Evolutionary conservation across 2,797 vertebrate species (phyloP).

Genomic region (Myoxocephalus aenaeus): DNA sequence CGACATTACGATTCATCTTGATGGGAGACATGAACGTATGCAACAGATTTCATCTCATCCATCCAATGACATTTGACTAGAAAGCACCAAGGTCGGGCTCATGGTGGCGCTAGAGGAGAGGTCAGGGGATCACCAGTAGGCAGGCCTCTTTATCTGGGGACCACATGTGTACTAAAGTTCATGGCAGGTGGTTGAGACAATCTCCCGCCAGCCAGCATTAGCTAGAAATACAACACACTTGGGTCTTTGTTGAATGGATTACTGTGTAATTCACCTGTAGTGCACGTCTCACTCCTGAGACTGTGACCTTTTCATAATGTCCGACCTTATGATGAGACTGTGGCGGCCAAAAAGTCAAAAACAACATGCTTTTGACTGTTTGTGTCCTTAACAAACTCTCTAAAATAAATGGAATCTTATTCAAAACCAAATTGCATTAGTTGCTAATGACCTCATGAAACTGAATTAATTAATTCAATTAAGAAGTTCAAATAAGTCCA

Average conservation of each 20-base stretch:
- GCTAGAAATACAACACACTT: not conserved
- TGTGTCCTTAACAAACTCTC: not conserved
- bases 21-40: not conserved
- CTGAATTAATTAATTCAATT: not conserved
- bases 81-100: not conserved
- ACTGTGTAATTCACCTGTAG: not conserved
- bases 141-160: too few species aligned
- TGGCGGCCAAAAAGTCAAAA: not conserved
- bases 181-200: not conserved
- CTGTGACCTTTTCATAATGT: not conserved
- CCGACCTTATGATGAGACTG: not conserved
- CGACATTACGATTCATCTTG: not conserved
- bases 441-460: not conserved
- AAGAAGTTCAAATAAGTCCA: slow-evolving; percentile 15
- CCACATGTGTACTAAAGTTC: not conserved
- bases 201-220: not conserved
- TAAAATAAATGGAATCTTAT: not conserved
- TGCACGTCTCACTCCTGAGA: not conserved
- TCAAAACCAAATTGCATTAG: not conserved
- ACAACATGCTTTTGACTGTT: not conserved
- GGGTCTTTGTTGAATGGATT: not conserved
- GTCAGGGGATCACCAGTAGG: not conserved
- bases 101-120: too few species aligned
- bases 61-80: not conserved
- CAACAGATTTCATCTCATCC: not conserved